Percentiles rank a stretch among this genome's conserved stretches.
Conservation (phyloP, 2,113 vertebrate genomes). For the Spermophilus dauricus region DNA sequence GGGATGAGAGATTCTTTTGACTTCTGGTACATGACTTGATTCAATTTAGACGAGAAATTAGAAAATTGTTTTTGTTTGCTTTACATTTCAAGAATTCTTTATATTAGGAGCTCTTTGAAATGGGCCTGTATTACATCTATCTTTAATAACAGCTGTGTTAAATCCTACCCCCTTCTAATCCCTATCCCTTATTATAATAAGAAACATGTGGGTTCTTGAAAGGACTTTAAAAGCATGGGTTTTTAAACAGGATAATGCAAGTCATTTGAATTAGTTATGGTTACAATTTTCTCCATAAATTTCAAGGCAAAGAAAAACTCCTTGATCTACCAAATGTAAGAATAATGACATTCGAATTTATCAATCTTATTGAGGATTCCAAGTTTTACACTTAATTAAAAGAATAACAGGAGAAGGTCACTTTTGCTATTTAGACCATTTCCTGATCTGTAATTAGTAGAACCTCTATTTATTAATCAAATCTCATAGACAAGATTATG, state of each 20-base stretch:
- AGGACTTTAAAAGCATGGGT: not conserved
- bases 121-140: conserved; percentile 71
- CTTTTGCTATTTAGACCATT: conserved; percentile 24
- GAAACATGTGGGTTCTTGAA: conserved; percentile 75
- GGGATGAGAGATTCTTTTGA: not conserved
- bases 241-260: conserved; percentile 76
- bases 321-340: conserved; percentile 51
- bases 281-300: conserved; percentile 64
- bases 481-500: conserved; percentile 9
- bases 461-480: conserved; percentile 2
- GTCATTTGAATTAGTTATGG: conserved; percentile 61
- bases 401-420: not conserved
- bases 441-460: not conserved
- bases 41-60: conserved; percentile 55
- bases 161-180: conserved; percentile 64
- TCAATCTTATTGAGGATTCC: conserved; percentile 23
- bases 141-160: conserved; percentile 72
- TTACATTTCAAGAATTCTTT: conserved; percentile 57
- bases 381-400: not conserved
- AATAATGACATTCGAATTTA: conserved; percentile 61
- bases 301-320: conserved; percentile 55
- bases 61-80: conserved; percentile 44
- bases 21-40: not conserved
- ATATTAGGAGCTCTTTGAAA: conserved; percentile 48
- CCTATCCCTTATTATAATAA: conserved; percentile 64